phyloP scores from a whole-genome alignment of 2,888 invertebrate genomes.

The Balanococcus diminutus region DNA sequence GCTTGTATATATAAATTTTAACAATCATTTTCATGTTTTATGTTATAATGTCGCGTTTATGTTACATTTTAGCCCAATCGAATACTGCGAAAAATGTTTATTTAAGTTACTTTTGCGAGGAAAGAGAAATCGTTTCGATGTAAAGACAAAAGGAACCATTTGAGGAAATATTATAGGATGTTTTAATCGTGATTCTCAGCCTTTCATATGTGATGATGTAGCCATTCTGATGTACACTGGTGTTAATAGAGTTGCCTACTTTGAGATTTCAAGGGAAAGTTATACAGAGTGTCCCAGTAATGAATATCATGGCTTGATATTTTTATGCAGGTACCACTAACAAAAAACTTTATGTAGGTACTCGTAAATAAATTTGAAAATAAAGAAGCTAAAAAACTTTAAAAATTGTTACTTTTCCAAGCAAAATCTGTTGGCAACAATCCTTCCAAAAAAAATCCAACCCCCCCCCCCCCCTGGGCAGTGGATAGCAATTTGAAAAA shows the following conservation, averaged over 20 bases:
- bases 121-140: neutral
- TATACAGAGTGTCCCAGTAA: neutral
- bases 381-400: too few species aligned
- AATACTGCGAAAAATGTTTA: slow-evolving; percentile 9
- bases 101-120: slow-evolving; percentile 22
- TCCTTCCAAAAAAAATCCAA: too few species aligned
- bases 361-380: too few species aligned
- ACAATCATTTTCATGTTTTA: slow-evolving; percentile 48
- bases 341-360: too few species aligned
- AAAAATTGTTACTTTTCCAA: too few species aligned
- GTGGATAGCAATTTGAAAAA: too few species aligned
- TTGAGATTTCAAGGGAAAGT: neutral
- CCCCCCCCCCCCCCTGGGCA: too few species aligned
- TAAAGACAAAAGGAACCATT: neutral
- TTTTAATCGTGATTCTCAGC: neutral
- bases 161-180: neutral
- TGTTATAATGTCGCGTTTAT: slow-evolving; percentile 40
- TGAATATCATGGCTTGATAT: too few species aligned
- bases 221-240: neutral
- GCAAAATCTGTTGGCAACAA: too few species aligned
- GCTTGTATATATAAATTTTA: slow-evolving; percentile 49
- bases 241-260: neutral
- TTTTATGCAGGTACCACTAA: too few species aligned
- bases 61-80: neutral
- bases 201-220: neutral